Conservation (phyloP, 2,113 vertebrate genomes). For the Tretioscincus oriximinensis region DNA sequence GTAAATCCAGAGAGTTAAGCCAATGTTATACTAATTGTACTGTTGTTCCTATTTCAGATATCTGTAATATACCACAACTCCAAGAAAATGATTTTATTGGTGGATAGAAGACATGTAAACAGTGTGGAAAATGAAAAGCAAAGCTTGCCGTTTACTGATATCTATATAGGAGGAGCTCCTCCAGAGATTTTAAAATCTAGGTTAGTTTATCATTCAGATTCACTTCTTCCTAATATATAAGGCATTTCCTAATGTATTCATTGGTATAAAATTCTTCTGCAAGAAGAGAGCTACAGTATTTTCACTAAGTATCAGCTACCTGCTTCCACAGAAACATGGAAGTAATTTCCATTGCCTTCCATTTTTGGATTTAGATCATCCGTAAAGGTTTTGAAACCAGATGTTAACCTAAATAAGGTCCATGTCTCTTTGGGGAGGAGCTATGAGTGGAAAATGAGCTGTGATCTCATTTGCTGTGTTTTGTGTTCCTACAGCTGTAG, state of each 20-base stretch:
- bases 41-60: conserved; percentile 75
- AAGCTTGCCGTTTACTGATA: conserved; percentile 88
- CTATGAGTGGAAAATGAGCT: too few species aligned
- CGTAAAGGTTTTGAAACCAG: too few species aligned
- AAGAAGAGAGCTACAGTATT: too few species aligned
- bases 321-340: too few species aligned
- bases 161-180: conserved; percentile 93
- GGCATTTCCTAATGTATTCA: not conserved
- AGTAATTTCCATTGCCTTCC: too few species aligned
- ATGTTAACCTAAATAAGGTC: too few species aligned
- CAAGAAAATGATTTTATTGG: conserved; percentile 95
- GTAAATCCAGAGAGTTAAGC: conserved; percentile 5
- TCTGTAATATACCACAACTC: conserved; percentile 97
- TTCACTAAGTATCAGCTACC: too few species aligned
- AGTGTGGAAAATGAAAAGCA: conserved; percentile 91
- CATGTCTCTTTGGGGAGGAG: too few species aligned
- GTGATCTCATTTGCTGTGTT: too few species aligned
- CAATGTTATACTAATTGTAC: not conserved
- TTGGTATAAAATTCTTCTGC: not conserved
- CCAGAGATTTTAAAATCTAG: conserved; percentile 81
- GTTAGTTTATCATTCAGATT: conserved; percentile 63
- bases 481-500: too few species aligned
- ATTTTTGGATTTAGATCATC: too few species aligned
- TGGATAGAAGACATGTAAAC: conserved; percentile 91
- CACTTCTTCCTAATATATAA: not conserved